Evolutionary conservation across 2,113 vertebrate genomes (phyloP), one percentile per base, ranked within the genome.

Genomic region (Myanophis thanlyinensis): DNA sequence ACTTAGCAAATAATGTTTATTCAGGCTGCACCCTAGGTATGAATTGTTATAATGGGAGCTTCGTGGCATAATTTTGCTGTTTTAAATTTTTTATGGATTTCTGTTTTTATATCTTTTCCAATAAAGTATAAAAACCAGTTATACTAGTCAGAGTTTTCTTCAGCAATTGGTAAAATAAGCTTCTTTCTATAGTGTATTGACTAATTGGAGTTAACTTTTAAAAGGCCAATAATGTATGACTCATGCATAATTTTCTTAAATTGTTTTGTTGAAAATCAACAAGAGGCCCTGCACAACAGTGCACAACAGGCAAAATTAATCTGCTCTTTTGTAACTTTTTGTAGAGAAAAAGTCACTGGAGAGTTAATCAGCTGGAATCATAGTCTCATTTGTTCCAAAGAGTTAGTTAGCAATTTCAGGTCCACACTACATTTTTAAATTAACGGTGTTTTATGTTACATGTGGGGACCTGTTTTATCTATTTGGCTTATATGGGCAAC

Each of bases 1-100:
- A 89, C 93, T 94, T 96, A 51, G 95, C 94, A 91, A 95, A 91
- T 90, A n/a, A 23, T 93, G 93, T 96, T 97, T 95, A 95, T 95
- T 96, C 97, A 94, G 94, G 94, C 96, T 94, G 92, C 96, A 92
- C 92, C 95, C 96, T 93, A 94, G 96, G 40, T 93, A 18, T 95
- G 96, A 94, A 95, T 97, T 96, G 96, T 93, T 96, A 95, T 96
- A 96, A 95, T 94, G 92, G 5, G 84, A 96, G 97, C 97, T 95
- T 88, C 88, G 53, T 97, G 97, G 95, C 95, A 93, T 97, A 96
- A 96, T 97, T 97, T 96, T 59, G 25, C 95, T 93, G 90, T 96
- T 96, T 97, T 95, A 94, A 97, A 96, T 8, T 46, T 96, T 89
- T 96, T 95, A 93, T 73, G 95, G 90, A 96, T 96, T 92, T 93